phyloP scores from a whole-genome alignment of 2,113 vertebrate species.

The Rhabdornis inornatus region DNA sequence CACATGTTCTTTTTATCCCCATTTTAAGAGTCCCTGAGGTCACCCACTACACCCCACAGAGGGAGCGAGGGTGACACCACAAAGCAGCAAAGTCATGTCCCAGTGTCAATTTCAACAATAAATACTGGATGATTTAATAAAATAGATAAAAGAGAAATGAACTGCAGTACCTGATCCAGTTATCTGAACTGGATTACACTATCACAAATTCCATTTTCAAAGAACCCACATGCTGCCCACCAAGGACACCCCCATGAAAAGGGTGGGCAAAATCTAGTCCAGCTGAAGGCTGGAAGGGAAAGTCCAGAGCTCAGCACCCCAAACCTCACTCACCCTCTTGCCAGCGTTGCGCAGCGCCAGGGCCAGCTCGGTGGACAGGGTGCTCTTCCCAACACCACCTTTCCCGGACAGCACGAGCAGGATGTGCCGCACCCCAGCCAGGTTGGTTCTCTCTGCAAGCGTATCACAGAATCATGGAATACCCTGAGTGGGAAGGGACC shows the following conservation, averaged over 20 bases:
- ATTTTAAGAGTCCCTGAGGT: fast-evolving
- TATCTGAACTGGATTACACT: fast-evolving
- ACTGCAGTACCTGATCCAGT: neutral
- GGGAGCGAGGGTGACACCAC: fast-evolving
- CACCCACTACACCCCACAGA: neutral
- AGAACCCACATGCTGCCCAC: fast-evolving
- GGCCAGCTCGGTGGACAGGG: constrained; percentile 86
- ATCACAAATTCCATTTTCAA: neutral
- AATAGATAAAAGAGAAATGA: neutral
- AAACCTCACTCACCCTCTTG: constrained; percentile 78
- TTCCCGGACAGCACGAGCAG: constrained; percentile 92
- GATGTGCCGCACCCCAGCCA: constrained; percentile 80
- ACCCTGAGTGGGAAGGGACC: neutral
- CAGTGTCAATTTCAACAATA: neutral
- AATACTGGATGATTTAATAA: neutral
- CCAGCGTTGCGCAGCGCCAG: constrained; percentile 80
- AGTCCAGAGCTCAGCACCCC: neutral
- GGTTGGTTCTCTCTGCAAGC: constrained; percentile 56
- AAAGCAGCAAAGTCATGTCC: neutral
- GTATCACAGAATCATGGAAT: fast-evolving
- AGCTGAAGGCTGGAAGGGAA: neutral
- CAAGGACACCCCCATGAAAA: fast-evolving
- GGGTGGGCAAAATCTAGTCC: neutral
- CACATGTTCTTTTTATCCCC: neutral
- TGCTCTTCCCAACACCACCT: constrained; percentile 96